Evolutionary conservation across 2,888 invertebrate genomes (phyloP).

Genomic region (Sussaba pulchella): DNA sequence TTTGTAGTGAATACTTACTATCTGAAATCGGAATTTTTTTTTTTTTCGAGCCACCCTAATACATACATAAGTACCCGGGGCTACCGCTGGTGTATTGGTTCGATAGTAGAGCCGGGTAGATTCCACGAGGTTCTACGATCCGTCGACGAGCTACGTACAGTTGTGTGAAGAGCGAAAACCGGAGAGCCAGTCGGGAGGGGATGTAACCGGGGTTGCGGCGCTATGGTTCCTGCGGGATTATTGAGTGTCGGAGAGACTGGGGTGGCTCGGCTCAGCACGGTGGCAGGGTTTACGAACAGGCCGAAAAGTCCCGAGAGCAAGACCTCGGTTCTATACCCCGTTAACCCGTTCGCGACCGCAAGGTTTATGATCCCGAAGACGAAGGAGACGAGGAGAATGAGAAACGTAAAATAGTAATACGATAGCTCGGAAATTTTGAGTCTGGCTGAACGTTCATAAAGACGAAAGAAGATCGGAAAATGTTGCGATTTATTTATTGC

Average conservation of each 20-base stretch:
- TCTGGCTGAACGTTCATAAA: background rate
- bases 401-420: conserved; percentile 7
- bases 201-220: conserved; percentile 76
- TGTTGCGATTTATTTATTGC: too few relatives aligned
- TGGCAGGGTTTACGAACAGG: conserved; percentile 64
- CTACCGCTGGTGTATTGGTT: background rate
- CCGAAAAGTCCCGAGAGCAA: conserved; percentile 82
- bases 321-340: conserved; percentile 33
- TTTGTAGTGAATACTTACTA: too few relatives aligned
- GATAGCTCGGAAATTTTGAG: background rate
- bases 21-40: too few relatives aligned
- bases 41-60: too few relatives aligned
- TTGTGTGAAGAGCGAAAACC: conserved; percentile 27
- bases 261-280: conserved; percentile 41
- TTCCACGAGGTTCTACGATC: background rate
- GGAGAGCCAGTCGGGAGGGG: conserved; percentile 52
- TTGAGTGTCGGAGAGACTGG: conserved; percentile 79
- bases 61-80: background rate
- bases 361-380: conserved; percentile 78
- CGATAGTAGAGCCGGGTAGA: background rate
- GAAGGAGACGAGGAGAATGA: conserved; percentile 55
- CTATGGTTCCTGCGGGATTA: conserved; percentile 78
- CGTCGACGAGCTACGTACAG: conserved; percentile 23
- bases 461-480: background rate
- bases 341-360: conserved; percentile 77